These are phyloP conservation scores for Martes martes DNA, from an alignment of 2,113 vertebrate species.

Conservation along the genomic window DNA sequence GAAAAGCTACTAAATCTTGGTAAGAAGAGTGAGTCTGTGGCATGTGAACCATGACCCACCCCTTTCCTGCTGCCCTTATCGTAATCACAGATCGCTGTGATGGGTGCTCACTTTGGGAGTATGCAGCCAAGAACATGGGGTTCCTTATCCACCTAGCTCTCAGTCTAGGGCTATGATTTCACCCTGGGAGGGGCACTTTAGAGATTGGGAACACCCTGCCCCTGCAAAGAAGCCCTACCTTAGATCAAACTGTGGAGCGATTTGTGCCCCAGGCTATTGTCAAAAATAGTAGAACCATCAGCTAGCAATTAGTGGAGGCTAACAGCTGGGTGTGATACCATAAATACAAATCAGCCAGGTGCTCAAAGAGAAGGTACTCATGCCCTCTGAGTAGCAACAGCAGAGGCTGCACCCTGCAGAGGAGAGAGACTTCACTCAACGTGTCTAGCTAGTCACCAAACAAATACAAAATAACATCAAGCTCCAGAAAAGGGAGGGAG, in stretches of 20 bases:
- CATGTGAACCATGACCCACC: neutral
- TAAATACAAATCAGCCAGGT: neutral
- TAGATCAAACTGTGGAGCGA: neutral
- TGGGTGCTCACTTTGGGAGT: neutral
- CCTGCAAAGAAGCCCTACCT: neutral
- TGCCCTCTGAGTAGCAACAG: neutral
- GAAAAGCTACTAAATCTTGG: neutral
- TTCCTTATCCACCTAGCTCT: neutral
- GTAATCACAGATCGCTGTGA: neutral
- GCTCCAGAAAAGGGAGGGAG: neutral
- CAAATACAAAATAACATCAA: neutral
- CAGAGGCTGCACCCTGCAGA: neutral
- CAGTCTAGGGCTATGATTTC: neutral
- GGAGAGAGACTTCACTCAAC: neutral
- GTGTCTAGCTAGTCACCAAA: neutral
- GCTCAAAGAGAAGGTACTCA: neutral
- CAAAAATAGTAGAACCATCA: slow-evolving; percentile 22
- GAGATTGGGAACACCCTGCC: neutral
- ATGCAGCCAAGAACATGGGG: neutral
- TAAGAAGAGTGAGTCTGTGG: neutral
- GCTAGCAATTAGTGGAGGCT: neutral
- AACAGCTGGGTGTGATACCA: neutral
- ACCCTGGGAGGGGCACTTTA: neutral
- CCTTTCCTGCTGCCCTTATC: neutral
- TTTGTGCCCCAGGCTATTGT: neutral